phyloP scores from a whole-genome alignment of 2,113 vertebrate genomes.

The Podarcis muralis region DNA sequence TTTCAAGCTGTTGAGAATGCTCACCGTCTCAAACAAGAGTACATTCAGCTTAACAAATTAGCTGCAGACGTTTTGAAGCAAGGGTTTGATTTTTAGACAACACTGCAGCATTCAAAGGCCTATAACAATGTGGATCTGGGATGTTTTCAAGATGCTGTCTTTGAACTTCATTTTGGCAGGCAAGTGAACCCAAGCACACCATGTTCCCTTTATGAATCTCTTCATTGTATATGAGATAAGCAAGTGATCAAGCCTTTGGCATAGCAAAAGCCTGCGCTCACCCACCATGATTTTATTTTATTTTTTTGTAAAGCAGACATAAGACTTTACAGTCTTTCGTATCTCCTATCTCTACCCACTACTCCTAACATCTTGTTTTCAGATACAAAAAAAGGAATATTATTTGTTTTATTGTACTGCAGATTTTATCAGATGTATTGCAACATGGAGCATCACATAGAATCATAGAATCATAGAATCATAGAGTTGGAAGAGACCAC shows the following conservation, averaged over 20 bases:
- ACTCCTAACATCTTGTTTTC: not conserved
- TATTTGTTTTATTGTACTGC: not conserved
- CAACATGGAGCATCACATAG: not conserved
- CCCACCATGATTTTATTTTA: not conserved
- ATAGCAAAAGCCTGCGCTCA: not conserved
- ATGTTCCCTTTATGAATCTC: slow-evolving; percentile 60
- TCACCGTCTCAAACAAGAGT: slow-evolving; percentile 35
- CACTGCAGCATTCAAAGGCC: slow-evolving; percentile 41
- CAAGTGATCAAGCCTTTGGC: slow-evolving; percentile 44
- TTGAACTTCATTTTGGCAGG: slow-evolving; percentile 64
- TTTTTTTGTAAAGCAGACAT: not conserved
- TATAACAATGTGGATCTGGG: slow-evolving; percentile 49
- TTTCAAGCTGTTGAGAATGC: slow-evolving; percentile 52
- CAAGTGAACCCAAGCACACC: slow-evolving; percentile 51
- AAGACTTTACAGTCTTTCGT: not conserved
- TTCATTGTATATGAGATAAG: slow-evolving; percentile 55
- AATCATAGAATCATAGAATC: too few relatives aligned
- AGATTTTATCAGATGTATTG: not conserved
- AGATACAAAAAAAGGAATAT: not conserved
- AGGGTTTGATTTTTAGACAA: slow-evolving; percentile 55
- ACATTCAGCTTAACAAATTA: slow-evolving; percentile 25
- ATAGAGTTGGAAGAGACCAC: too few relatives aligned
- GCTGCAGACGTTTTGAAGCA: slow-evolving; percentile 44
- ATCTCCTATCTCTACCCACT: too few relatives aligned
- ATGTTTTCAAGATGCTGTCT: slow-evolving; percentile 64